Base-by-base conservation (phyloP, 2,113 vertebrate species). In the Acrocephalus kingi region DNA sequence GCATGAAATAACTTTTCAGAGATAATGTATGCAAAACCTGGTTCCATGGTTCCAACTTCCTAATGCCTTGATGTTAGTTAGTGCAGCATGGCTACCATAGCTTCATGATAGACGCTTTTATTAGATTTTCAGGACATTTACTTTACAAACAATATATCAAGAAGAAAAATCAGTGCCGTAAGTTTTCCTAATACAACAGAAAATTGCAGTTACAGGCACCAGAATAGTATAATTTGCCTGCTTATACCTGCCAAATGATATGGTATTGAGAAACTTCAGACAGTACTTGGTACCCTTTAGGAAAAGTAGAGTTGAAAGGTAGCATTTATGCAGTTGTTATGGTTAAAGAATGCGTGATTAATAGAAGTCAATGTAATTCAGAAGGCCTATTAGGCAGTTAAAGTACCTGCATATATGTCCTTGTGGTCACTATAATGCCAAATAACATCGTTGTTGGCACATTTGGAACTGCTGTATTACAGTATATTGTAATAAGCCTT, bases 391-490 rank as follows among this genome's bases (percentile, higher is more conserved):
- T 7, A 75, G n/a, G 81, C 43, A 66, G 16, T 27, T 43, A 16
- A 76, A 68, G 58, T 54, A 59, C 35, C 52, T 83, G 48, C 5
- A 55, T 13, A 0, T 69, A 13, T 21, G 22, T 68, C 37, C 52
- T 27, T 82, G 41, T 39, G 43, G 71, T 21, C 23, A 24, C 35
- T 48, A 0, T 18, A 83, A 62, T 39, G n/a, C 52, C 43, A 58
- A 51, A 25, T 14, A 46, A 39, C 21, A 48, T 3, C 0, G 0
- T 11, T 52, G 17, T 35, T 35, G 6, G 45, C 41, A 39, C 39
- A 13, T 72, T 15, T 58, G 51, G 68, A 73, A 61, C 35, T 46
- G 77, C 43, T 20, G 1, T 35, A 35, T 35, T 35, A 35, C 35
- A 35, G 35, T 35, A 35, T 35, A 35, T 35, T 35, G 87, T 39